phyloP scores from a whole-genome alignment of 2,888 invertebrate genomes.

The Zeuzera pyrina region DNA sequence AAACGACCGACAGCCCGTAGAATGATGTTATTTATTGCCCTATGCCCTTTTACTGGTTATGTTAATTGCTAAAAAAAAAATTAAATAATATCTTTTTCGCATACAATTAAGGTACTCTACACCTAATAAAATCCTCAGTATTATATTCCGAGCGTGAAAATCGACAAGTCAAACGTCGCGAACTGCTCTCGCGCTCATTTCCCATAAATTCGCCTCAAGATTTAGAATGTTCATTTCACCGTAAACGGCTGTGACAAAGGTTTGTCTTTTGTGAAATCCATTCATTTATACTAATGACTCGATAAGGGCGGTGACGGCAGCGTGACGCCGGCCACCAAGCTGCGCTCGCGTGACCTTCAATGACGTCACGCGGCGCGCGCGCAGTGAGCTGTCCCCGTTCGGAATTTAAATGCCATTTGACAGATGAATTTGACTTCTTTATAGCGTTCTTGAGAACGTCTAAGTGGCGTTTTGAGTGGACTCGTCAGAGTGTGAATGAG shows the following conservation, averaged over 20 bases:
- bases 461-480: constrained; percentile 37
- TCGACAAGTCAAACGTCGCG: constrained; percentile 35
- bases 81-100: no score
- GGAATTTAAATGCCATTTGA: constrained; percentile 45
- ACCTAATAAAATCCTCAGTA: no score
- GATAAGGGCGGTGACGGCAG: constrained; percentile 20
- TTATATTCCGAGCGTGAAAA: constrained; percentile 31
- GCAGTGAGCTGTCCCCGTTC: constrained; percentile 32
- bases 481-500: constrained; percentile 55
- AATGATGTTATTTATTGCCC: no score
- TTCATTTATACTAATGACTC: constrained; percentile 22
- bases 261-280: constrained; percentile 15
- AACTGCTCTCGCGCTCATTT: constrained; percentile 41
- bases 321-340: constrained; percentile 23
- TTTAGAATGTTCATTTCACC: constrained; percentile 59
- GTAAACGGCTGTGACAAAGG: constrained; percentile 36
- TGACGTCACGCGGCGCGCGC: constrained; percentile 46
- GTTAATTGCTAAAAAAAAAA: no score
- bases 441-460: constrained; percentile 37
- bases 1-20: no score
- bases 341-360: constrained; percentile 39
- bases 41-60: no score
- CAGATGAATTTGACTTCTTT: constrained; percentile 46
- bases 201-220: constrained; percentile 55
- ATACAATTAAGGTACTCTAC: no score